Conservation (phyloP, 2,888 invertebrate genomes). For the Thera britannica region DNA sequence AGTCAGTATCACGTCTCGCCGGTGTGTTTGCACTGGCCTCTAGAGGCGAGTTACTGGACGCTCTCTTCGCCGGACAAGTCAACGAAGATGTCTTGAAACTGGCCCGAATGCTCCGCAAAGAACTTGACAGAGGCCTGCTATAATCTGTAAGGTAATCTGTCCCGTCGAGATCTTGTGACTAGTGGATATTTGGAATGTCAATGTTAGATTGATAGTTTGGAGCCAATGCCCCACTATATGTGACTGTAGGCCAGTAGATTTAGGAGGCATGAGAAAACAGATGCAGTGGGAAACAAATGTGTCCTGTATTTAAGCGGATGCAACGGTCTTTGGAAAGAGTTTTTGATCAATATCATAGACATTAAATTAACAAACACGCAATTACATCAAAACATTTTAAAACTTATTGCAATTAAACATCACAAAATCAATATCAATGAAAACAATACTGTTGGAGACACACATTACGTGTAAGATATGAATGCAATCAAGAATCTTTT, state of each 20-base stretch:
- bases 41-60: slow-evolving; percentile 73
- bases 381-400: slow-evolving; percentile 1
- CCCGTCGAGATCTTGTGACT: slow-evolving; percentile 41
- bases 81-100: slow-evolving; percentile 76
- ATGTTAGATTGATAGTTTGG: background rate
- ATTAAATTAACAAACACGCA: background rate
- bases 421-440: background rate
- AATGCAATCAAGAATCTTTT: background rate
- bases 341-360: slow-evolving; percentile 8
- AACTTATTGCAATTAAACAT: background rate
- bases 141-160: slow-evolving; percentile 68
- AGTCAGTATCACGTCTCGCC: slow-evolving; percentile 91
- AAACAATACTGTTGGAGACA: background rate
- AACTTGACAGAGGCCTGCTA: slow-evolving; percentile 76
- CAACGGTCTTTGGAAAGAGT: slow-evolving; percentile 2
- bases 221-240: background rate
- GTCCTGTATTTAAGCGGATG: background rate
- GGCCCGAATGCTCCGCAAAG: slow-evolving; percentile 77
- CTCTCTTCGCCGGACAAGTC: slow-evolving; percentile 73
- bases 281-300: slow-evolving; percentile 8
- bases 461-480: background rate
- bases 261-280: slow-evolving; percentile 10
- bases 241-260: slow-evolving; percentile 7
- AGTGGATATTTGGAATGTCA: slow-evolving; percentile 17
- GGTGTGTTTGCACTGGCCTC: slow-evolving; percentile 87